Evolutionary conservation across 2,113 vertebrate species (phyloP), one percentile per base, ranked within the genome.

Genomic region (Entomyzon cyanotis): DNA sequence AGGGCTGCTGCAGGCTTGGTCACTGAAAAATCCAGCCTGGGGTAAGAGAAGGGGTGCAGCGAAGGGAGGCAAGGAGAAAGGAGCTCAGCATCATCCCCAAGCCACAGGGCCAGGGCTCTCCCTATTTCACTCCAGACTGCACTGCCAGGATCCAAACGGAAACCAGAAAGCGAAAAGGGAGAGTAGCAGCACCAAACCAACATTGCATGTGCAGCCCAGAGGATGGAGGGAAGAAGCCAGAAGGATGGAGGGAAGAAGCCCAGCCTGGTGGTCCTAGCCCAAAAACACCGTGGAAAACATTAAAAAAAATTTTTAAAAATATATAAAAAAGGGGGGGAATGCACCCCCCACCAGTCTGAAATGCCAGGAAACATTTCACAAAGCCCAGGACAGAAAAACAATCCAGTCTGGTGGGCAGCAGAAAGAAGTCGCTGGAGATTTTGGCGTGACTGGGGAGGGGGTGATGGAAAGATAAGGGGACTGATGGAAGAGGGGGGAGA

Each of bases 171-270:
- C 1, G 2, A 33, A 79, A 65, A 76, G 62, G 46, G 69, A 93
- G 25, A 86, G 73, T 1, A 4, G 76, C 79, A 80, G 74, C 63
- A 56, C 31, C n/a, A 0, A 69, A 65, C 41, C 5, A 4, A 87
- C 65, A 80, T 41, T 0, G 0, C 0, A 0, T 2, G 4, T 0
- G 0, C 2, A 4, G 77, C 20, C 4, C 1, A 35, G 47, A 68
- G 39, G 56, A 74, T 2, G 27, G 25, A 73, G 15, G 30, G 60
- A 50, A 47, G 52, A 23, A 74, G 20, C 13, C 47, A 37, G 21
- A 19, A 84, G 39, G 50, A 78, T 0, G 15, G 18, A 12, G n/a
- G 14, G 16, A 60, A 52, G 46, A 44, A 84, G 15, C 42, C 16
- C 59, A n/a, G 16, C 5, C 50, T 65, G 9, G 9, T 2, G 0